Base-by-base conservation (phyloP, 2,113 vertebrate species). In the Phaethon lepturus region DNA sequence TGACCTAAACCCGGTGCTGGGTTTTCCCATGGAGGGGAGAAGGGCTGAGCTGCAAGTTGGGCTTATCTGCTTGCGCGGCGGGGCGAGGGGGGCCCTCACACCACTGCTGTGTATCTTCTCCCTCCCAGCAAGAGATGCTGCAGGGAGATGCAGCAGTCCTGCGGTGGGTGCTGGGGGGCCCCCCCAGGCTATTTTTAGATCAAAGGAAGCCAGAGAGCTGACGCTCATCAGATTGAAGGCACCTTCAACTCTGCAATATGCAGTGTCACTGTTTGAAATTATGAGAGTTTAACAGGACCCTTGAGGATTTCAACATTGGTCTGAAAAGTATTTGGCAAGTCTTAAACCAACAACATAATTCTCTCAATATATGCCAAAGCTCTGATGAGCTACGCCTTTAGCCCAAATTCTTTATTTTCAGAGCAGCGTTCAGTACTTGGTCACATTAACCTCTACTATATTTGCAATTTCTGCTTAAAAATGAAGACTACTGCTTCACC, bases 311-410 rank as follows among this genome's bases (percentile, higher is more conserved):
- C 78, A 83, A 2, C 42, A 25, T 90, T 86, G 25, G 6, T 56
- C 62, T 96, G 77, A 55, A 86, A 92, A 95, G 20, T 64, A 55
- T 79, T 85, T 93, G 74, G 40, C 35, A 45, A 69, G 31, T 69
- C 62, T 73, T 82, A 23, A 88, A 78, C 35, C 19, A 72, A 23
- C 29, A 64, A 56, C 25, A 10, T 53, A 87, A 31, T 56, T 91
- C 11, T 71, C 56, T 86, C 91, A 74, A 8, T 55, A 26, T 63
- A 77, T 67, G 50, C 25, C 33, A 84, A 62, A 71, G 52, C 12
- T 80, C 67, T 77, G 35, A 77, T 0, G 3, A 82, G 59, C 49
- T 13, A 22, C 35, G 83, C n/a, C 45, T 69, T 86, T 17, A 86
- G 31, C 28, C 19, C 26, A 56, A 91, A 82, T 60, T 75, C 28